Conservation (phyloP, 2,888 invertebrate genomes). For the Ectemnius cavifrons region DNA sequence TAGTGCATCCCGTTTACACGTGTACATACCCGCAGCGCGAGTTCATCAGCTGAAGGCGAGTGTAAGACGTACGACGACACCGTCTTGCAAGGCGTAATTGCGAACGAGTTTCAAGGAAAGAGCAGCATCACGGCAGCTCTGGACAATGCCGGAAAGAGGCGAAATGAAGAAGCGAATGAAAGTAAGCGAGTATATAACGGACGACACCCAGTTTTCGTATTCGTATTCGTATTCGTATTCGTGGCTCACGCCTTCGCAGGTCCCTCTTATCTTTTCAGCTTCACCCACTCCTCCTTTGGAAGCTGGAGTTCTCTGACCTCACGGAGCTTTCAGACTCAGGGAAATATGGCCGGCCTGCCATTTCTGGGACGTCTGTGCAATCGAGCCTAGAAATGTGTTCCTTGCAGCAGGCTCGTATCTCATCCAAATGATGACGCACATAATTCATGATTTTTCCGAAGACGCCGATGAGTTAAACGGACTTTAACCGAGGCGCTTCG, state of each 20-base stretch:
- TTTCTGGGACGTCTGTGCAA: too few species aligned
- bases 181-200: slow-evolving; percentile 48
- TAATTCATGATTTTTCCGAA: too few species aligned
- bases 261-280: slow-evolving; percentile 37
- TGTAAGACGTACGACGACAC: slow-evolving; percentile 20
- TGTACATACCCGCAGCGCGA: neutral
- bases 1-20: neutral
- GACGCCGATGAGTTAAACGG: too few species aligned
- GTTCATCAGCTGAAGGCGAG: neutral
- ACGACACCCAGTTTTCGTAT: slow-evolving; percentile 29
- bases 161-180: slow-evolving; percentile 50
- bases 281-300: slow-evolving; percentile 10
- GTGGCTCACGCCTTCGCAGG: slow-evolving; percentile 8
- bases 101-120: slow-evolving; percentile 39
- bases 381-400: too few species aligned
- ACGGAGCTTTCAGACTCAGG: slow-evolving; percentile 14
- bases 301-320: slow-evolving; percentile 32
- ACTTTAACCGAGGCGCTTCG: too few species aligned
- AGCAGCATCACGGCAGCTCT: slow-evolving; percentile 8
- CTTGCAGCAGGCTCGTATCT: too few species aligned
- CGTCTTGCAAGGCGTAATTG: slow-evolving; percentile 33
- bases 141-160: slow-evolving; percentile 13
- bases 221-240: slow-evolving; percentile 20
- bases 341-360: neutral
- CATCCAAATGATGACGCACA: too few species aligned